phyloP scores from a whole-genome alignment of 2,797 vertebrate genomes.

The Semaprochilodus insignis region DNA sequence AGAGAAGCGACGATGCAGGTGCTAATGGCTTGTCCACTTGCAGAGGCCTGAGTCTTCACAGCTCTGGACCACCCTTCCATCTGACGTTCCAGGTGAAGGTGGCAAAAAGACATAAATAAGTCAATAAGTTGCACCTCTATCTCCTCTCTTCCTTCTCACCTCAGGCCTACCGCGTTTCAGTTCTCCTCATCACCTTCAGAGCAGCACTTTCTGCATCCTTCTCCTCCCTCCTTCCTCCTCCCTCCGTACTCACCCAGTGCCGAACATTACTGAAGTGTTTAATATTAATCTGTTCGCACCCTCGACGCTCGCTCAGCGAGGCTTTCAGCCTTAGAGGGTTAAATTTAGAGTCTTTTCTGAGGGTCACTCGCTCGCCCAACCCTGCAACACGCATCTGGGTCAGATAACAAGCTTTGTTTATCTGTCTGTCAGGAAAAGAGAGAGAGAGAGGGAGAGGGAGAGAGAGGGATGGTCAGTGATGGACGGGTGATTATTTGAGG shows the following conservation, averaged over 20 bases:
- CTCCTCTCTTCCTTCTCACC: constrained; percentile 26
- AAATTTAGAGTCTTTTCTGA: constrained; percentile 42
- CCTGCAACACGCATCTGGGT: constrained; percentile 46
- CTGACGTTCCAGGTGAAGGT: neutral
- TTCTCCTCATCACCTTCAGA: neutral
- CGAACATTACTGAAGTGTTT: neutral
- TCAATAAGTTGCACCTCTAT: neutral
- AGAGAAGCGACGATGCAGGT: neutral
- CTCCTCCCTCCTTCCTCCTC: neutral
- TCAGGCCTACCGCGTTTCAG: neutral
- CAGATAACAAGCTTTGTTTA: constrained; percentile 56
- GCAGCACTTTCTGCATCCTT: neutral
- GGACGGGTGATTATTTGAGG: constrained; percentile 60
- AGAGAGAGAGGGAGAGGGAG: neutral
- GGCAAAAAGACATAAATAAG: constrained; percentile 20
- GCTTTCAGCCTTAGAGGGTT: constrained; percentile 24
- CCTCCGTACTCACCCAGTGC: neutral
- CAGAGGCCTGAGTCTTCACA: constrained; percentile 5
- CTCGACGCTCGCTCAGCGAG: neutral
- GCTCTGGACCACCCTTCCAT: constrained; percentile 7
- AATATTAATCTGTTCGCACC: constrained; percentile 41
- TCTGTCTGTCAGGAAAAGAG: constrained; percentile 51
- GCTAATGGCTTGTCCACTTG: constrained; percentile 1
- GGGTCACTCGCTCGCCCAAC: constrained; percentile 20
- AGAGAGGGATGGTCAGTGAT: constrained; percentile 31